Conservation (phyloP, 2,113 vertebrate species). For the Anser cygnoides region DNA sequence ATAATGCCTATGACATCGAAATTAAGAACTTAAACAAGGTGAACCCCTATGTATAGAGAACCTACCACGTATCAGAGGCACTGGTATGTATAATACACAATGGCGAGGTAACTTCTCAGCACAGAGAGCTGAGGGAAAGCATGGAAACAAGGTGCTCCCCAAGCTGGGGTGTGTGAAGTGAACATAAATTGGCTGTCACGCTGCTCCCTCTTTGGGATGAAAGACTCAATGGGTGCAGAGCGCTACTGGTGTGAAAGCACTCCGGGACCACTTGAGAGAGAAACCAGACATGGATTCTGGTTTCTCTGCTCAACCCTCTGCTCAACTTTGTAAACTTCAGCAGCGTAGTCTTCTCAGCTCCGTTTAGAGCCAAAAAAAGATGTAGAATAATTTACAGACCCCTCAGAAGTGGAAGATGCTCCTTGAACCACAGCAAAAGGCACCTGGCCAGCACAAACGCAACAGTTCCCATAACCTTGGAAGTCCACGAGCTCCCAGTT, state of each 20-base stretch:
- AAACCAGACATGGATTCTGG: background rate
- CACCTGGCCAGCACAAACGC: background rate
- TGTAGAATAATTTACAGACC: background rate
- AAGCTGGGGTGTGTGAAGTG: background rate
- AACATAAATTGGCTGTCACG: background rate
- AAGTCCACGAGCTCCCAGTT: background rate
- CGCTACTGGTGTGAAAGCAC: background rate
- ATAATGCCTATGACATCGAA: background rate
- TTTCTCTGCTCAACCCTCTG: background rate
- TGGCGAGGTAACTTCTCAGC: background rate
- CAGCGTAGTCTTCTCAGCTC: background rate
- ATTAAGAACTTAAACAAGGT: background rate
- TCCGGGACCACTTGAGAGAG: accelerated
- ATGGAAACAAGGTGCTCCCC: background rate
- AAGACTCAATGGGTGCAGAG: background rate
- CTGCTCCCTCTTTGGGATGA: background rate
- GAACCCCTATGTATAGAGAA: background rate
- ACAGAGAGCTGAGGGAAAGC: background rate
- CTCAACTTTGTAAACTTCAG: background rate
- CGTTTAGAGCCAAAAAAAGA: background rate
- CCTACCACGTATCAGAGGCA: background rate
- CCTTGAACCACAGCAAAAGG: background rate
- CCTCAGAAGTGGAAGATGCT: background rate
- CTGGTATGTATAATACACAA: background rate
- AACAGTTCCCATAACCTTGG: background rate